Base-by-base conservation (phyloP, 2,888 invertebrate species). In the Acheta domesticus region DNA sequence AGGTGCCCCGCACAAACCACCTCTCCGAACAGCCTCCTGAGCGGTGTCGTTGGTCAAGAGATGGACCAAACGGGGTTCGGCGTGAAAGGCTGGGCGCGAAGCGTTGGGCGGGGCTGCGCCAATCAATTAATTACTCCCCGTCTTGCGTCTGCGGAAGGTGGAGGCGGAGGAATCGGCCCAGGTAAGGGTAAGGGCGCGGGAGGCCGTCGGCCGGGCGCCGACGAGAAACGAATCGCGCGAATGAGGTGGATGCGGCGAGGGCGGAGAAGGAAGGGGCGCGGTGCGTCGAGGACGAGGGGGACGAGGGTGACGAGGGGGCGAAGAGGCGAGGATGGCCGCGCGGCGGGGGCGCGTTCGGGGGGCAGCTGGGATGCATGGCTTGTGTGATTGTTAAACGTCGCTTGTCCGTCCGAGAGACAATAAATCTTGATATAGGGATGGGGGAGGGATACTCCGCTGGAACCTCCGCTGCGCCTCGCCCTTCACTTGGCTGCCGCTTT, bases 381-480 rank as follows among this genome's bases (percentile, higher is more conserved):
- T 62, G 74, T 75, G 80, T 81, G 82, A 82, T 81, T 81, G 82
- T 81, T 82, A 80, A 77, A 79, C 80, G 81, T 82, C 82, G 80
- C 82, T 78, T n/a, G n/a, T 81, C 79, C 50, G 79, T 62, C 77
- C 77, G 49, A 74, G 74, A 79, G 80, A 82, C 81, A 82, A 82
- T 82, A 81, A 81, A 82, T 82, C 81, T 82, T 81, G 76, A 36
- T 12, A 49, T 48, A 21, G 48, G 48, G 49, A 49, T 48, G 76
- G 49, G 48, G 49, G 76, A 36, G 76, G 49, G 48, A 49, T 49
- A 48, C 48, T 36, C 48, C 76, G 76, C n/a, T 48, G 76, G 14
- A 19, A n/a, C n/a, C 16, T 14, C 48, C 23, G 36, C 48, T 76
- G 48, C 49, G n/a, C 20, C 76, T 12, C 76, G 48, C 48, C 14